phyloP scores from a whole-genome alignment of 2,113 vertebrate genomes.

The Oncorhynchus masou region DNA sequence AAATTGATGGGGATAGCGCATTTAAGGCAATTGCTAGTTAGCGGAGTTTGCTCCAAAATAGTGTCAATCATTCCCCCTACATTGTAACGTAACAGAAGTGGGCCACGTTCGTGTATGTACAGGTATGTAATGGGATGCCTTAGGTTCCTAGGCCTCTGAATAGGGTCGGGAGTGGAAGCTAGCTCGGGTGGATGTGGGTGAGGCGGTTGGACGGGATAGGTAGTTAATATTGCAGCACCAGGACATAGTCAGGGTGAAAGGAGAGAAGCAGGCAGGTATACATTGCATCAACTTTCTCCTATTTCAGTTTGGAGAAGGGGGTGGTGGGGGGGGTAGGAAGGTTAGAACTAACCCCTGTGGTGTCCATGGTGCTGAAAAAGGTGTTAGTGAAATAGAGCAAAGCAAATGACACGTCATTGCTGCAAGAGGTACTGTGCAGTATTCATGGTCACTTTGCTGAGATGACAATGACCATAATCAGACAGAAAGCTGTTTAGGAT shows the following conservation, averaged over 20 bases:
- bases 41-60: conserved; percentile 58
- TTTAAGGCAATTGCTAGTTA: conserved; percentile 67
- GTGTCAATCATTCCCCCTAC: conserved; percentile 40
- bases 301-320: conserved; percentile 39
- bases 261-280: conserved; percentile 39
- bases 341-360: background rate
- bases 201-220: conserved; percentile 13
- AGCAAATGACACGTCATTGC: no score
- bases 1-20: conserved; percentile 29
- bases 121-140: conserved; percentile 34
- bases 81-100: conserved; percentile 24
- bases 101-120: background rate
- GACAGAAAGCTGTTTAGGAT: no score
- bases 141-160: conserved; percentile 25
- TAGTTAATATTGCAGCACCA: conserved; percentile 67
- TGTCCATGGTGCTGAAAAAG: no score
- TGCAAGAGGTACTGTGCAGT: no score
- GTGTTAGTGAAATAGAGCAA: no score
- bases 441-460: no score
- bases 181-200: conserved; percentile 30
- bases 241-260: conserved; percentile 18
- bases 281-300: conserved; percentile 59
- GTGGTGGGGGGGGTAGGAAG: conserved; percentile 15
- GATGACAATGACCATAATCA: no score
- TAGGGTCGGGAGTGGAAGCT: conserved; percentile 9